A percentile compares a stretch with the other conserved stretches of the same genome.
Conservation (phyloP, 2,888 invertebrate species). For the Exocentrus adspersus region DNA sequence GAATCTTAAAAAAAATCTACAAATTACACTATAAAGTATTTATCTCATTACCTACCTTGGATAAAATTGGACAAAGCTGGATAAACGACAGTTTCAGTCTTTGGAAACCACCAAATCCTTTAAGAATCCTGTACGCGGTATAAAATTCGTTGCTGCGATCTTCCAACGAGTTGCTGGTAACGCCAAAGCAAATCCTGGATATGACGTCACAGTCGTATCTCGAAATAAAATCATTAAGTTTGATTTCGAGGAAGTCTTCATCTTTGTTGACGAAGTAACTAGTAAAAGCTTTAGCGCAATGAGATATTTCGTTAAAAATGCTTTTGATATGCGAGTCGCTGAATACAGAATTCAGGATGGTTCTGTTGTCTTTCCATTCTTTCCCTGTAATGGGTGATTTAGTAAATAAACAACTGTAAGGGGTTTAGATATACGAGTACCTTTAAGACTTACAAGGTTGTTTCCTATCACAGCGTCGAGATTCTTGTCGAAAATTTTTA, state of each 20-base stretch:
- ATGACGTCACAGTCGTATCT: conserved; percentile 11
- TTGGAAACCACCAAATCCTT: conserved; percentile 1
- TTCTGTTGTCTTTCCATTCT: conserved; percentile 5
- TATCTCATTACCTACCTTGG: conserved; percentile 11
- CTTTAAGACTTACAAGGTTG: conserved; percentile 3
- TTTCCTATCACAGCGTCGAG: neutral
- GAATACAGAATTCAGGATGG: neutral
- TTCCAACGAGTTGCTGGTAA: neutral
- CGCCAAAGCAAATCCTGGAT: conserved; percentile 1
- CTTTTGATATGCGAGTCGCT: neutral
- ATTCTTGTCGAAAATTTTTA: neutral
- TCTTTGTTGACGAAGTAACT: neutral
- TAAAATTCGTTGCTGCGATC: neutral
- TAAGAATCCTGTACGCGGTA: neutral
- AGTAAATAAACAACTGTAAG: neutral
- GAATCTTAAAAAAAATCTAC: neutral
- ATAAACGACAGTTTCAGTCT: conserved; percentile 10
- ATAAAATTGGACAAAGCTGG: conserved; percentile 3
- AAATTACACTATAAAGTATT: no score
- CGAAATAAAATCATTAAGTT: conserved; percentile 5
- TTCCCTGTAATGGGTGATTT: neutral
- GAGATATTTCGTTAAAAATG: neutral
- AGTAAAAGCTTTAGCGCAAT: neutral
- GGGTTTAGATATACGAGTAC: neutral
- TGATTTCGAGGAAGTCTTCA: neutral